Conservation (phyloP, 2,113 vertebrate species). For the Rhadina sibilatrix region DNA sequence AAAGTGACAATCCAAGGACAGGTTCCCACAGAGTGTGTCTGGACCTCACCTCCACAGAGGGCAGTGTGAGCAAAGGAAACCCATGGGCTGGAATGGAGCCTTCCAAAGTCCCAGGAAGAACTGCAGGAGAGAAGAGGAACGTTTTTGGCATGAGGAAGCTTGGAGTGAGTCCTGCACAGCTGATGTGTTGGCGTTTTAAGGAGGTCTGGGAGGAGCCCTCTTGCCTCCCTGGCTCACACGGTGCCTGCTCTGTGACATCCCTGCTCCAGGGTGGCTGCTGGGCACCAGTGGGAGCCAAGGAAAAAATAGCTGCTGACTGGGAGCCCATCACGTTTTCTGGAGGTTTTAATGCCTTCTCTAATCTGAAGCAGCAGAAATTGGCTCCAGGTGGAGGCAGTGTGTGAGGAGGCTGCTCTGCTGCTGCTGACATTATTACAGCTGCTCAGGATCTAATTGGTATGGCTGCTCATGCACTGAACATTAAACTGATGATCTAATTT, state of each 20-base stretch:
- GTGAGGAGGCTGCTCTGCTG: slow-evolving; percentile 6
- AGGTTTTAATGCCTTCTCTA: background rate
- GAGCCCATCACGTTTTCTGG: background rate
- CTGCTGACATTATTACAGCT: slow-evolving; percentile 15
- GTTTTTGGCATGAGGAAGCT: background rate
- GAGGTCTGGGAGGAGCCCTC: background rate
- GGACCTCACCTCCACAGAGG: slow-evolving; percentile 11
- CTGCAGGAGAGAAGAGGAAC: background rate
- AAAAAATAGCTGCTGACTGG: background rate
- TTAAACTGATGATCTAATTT: slow-evolving; percentile 62
- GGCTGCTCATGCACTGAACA: slow-evolving; percentile 56
- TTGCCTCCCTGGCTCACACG: background rate
- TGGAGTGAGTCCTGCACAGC: background rate
- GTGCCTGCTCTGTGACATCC: background rate
- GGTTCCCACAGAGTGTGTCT: background rate
- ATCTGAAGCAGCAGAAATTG: slow-evolving; percentile 2
- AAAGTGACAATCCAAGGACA: background rate
- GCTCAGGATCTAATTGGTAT: slow-evolving; percentile 50
- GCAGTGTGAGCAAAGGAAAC: slow-evolving; percentile 24
- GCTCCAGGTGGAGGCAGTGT: slow-evolving; percentile 15
- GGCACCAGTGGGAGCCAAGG: background rate
- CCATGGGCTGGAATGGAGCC: background rate
- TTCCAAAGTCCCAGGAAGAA: background rate
- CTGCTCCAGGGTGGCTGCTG: background rate
- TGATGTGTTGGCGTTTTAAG: background rate